A percentile compares a stretch with the other conserved stretches of the same genome.
These are phyloP conservation scores for Pemphredon lugubris DNA, from an alignment of 2,888 invertebrate species.

Conservation along the genomic window DNA sequence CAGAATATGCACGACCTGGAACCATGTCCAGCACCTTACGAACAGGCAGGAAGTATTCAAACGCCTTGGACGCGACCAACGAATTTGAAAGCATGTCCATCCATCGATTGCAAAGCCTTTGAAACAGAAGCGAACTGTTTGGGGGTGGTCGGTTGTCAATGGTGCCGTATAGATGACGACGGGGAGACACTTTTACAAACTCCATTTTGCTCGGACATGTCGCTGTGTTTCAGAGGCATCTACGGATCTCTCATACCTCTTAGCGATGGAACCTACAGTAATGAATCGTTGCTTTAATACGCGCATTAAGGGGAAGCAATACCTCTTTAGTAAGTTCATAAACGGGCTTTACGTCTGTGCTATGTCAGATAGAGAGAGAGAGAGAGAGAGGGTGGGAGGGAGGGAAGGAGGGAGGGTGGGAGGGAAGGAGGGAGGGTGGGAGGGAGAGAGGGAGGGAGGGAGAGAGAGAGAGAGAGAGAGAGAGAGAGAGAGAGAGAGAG, in stretches of 20 bases:
- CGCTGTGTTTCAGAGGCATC: conserved; percentile 93
- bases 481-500: too few relatives aligned
- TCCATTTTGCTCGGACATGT: conserved; percentile 91
- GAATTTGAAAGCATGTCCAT: conserved; percentile 85
- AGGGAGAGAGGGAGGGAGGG: too few relatives aligned
- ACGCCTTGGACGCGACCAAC: conserved; percentile 77
- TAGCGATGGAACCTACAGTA: conserved; percentile 85
- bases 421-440: too few relatives aligned
- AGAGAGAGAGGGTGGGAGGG: too few relatives aligned
- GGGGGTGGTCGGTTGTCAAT: conserved; percentile 92
- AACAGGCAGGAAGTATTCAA: conserved; percentile 74
- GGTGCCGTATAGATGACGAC: conserved; percentile 92
- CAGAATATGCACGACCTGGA: conserved; percentile 64
- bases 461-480: too few relatives aligned
- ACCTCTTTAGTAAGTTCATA: too few relatives aligned
- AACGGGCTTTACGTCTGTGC: too few relatives aligned
- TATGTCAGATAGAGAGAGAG: too few relatives aligned
- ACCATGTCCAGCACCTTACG: conserved; percentile 72
- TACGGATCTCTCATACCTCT: conserved; percentile 92
- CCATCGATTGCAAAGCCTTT: conserved; percentile 87
- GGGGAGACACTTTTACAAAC: conserved; percentile 86
- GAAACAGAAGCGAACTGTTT: conserved; percentile 85
- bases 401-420: too few relatives aligned
- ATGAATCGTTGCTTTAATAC: conserved; percentile 31
- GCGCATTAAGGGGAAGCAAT: too few relatives aligned